Percentiles rank a stretch among this genome's conserved stretches.
Conservation (phyloP, 2,888 invertebrate genomes). For the Archips xylosteana region DNA sequence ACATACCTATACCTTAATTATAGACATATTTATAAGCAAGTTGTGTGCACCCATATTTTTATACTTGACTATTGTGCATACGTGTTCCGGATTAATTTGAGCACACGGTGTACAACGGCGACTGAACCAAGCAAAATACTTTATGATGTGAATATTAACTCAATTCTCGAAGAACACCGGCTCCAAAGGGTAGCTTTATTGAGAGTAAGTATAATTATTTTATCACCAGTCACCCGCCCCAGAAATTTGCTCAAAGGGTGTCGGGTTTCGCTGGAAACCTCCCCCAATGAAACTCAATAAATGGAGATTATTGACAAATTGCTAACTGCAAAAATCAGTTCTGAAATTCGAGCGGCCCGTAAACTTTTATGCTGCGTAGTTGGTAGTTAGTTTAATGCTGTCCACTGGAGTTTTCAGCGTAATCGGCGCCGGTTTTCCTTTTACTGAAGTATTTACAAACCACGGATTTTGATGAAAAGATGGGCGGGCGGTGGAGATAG, state of each 20-base stretch:
- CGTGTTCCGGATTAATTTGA: too few species aligned
- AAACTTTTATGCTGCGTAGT: not conserved
- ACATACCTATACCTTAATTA: too few species aligned
- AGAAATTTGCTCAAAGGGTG: slow-evolving; percentile 9
- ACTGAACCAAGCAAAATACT: not conserved
- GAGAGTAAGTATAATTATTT: slow-evolving; percentile 24
- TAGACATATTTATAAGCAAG: too few species aligned
- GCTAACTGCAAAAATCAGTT: slow-evolving; percentile 25
- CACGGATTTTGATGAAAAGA: not conserved
- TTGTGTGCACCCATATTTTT: too few species aligned
- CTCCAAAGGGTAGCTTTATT: not conserved
- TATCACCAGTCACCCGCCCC: slow-evolving; percentile 21
- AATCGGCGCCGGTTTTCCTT: not conserved
- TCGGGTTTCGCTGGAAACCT: slow-evolving; percentile 7
- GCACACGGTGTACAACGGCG: too few species aligned
- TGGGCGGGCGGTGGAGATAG: too few species aligned
- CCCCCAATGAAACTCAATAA: slow-evolving; percentile 29
- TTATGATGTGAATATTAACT: not conserved
- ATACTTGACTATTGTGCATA: too few species aligned
- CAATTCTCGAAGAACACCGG: not conserved
- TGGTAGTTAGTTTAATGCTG: not conserved
- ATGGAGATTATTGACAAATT: slow-evolving; percentile 29
- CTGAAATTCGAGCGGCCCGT: not conserved
- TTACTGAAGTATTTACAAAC: not conserved
- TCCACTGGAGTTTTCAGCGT: not conserved